Conservation (phyloP, 2,113 vertebrate species). For the Otus sunia region DNA sequence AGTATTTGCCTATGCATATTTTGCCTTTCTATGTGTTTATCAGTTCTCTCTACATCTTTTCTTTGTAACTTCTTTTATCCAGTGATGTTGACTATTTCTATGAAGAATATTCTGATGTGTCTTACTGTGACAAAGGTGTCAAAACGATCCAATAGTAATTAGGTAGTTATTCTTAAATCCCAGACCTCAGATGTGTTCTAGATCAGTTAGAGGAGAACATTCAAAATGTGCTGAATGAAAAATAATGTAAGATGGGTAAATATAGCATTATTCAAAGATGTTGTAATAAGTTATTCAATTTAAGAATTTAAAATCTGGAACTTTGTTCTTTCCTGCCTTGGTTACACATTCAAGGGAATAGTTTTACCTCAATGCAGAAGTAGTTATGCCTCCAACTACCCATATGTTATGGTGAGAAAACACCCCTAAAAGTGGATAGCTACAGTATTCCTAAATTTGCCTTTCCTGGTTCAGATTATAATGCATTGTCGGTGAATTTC, state of each 20-base stretch:
- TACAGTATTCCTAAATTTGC: slow-evolving; percentile 42
- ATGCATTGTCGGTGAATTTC: slow-evolving; percentile 65
- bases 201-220: not conserved
- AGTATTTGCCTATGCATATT: slow-evolving; percentile 38
- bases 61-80: slow-evolving; percentile 1
- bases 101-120: slow-evolving; percentile 51
- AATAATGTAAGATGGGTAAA: not conserved
- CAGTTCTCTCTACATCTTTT: not conserved
- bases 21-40: slow-evolving; percentile 44
- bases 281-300: slow-evolving; percentile 8
- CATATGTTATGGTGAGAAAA: not conserved
- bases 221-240: not conserved
- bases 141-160: slow-evolving; percentile 24
- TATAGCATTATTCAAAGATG: not conserved
- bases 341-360: slow-evolving; percentile 23
- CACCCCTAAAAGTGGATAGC: slow-evolving; percentile 32
- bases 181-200: slow-evolving; percentile 17
- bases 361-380: slow-evolving; percentile 37
- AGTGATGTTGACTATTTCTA: slow-evolving; percentile 28
- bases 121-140: slow-evolving; percentile 55
- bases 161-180: slow-evolving; percentile 15
- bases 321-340: slow-evolving; percentile 28
- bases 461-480: slow-evolving; percentile 57
- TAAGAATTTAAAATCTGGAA: not conserved
- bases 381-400: not conserved